Percentiles rank a stretch among this genome's conserved stretches.
Conservation (phyloP, 2,113 vertebrate species). For the Pardalotus punctatus region DNA sequence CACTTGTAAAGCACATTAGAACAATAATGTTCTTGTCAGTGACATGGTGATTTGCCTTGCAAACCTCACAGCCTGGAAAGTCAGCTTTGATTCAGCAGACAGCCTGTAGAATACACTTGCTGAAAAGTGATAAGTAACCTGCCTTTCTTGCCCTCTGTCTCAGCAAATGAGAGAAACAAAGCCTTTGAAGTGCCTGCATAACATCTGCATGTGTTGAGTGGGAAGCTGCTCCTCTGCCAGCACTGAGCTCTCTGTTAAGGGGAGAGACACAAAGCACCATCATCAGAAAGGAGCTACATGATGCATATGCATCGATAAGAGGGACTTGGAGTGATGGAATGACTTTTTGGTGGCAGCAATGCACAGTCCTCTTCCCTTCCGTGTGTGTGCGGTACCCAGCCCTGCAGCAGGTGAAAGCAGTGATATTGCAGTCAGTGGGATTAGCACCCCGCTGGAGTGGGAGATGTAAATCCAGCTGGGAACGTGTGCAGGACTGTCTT, state of each 20-base stretch:
- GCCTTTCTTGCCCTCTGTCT: not conserved
- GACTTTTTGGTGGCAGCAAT: not conserved
- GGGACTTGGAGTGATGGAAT: not conserved
- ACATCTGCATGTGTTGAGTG: not conserved
- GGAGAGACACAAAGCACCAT: not conserved
- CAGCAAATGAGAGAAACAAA: not conserved
- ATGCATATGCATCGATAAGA: not conserved
- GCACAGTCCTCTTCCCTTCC: not conserved
- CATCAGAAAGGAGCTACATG: not conserved
- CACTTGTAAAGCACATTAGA: slow-evolving; percentile 18
- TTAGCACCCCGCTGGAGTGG: not conserved
- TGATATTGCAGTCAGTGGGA: not conserved
- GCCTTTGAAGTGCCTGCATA: not conserved
- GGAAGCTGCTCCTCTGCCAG: not conserved
- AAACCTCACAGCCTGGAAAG: not conserved
- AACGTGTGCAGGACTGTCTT: not conserved
- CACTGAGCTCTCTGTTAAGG: not conserved
- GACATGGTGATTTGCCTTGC: slow-evolving; percentile 33
- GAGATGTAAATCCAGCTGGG: not conserved
- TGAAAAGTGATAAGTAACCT: not conserved
- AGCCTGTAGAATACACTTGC: not conserved
- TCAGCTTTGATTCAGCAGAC: not conserved
- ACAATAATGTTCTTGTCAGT: slow-evolving; percentile 28
- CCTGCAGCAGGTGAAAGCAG: not conserved
- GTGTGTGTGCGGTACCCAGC: not conserved